These are phyloP conservation scores for Atractosteus spatula DNA, from an alignment of 2,113 vertebrate species.

Conservation along the genomic window DNA sequence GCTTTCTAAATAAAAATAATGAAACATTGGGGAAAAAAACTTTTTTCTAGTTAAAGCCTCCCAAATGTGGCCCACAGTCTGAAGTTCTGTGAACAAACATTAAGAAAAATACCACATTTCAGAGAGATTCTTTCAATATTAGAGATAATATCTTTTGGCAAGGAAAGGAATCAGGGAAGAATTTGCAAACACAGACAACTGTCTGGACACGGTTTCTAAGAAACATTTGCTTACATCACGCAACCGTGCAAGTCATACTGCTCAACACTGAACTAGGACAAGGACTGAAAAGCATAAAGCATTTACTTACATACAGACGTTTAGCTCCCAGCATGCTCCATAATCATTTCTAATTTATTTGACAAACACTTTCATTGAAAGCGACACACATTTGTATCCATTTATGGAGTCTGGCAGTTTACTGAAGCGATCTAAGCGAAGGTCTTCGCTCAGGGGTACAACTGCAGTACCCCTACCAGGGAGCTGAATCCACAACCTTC, in stretches of 20 bases:
- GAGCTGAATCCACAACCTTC: no score
- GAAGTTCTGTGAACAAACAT: constrained; percentile 1
- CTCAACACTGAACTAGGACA: not conserved
- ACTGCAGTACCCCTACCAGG: no score
- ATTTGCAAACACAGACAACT: constrained; percentile 10
- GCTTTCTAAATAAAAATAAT: no score
- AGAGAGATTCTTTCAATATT: not conserved
- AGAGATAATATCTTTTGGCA: not conserved
- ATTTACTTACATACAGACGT: not conserved
- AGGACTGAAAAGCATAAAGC: constrained; percentile 3
- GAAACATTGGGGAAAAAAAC: no score
- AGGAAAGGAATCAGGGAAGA: not conserved
- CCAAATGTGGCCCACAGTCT: constrained; percentile 11
- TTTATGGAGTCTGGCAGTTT: no score
- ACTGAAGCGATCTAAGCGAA: no score
- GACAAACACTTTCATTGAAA: no score
- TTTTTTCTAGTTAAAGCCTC: no score
- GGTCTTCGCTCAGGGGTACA: no score
- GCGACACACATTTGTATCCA: no score
- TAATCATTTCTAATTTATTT: no score
- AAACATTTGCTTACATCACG: not conserved
- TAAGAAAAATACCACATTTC: constrained; percentile 2
- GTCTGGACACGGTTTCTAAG: not conserved
- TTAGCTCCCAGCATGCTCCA: not conserved
- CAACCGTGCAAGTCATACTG: not conserved